phyloP scores from a whole-genome alignment of 30 jellyfish, hydroid and myxozoan species.

The Hydractinia echinata region DNA sequence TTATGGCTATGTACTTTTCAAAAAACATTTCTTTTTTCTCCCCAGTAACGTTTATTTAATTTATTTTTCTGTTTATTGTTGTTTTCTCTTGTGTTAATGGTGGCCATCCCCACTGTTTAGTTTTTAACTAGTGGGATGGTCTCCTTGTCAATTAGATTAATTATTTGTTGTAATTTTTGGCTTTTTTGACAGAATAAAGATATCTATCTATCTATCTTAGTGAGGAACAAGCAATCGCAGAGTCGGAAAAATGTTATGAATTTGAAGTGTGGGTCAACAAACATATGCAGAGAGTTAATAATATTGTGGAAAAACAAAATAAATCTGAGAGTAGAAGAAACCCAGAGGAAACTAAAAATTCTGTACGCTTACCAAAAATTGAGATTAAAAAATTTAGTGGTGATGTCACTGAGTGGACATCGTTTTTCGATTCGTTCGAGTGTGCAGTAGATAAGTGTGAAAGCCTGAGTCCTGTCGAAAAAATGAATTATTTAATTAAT shows the following conservation, averaged over 20 bases:
- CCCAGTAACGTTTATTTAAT: no score
- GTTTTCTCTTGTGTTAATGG: no score
- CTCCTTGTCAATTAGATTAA: no score
- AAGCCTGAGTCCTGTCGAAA: background rate
- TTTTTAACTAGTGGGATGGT: no score
- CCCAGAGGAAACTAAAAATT: background rate
- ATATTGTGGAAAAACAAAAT: background rate
- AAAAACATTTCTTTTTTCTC: no score
- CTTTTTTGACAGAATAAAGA: no score
- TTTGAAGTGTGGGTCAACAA: background rate
- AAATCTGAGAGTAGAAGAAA: background rate
- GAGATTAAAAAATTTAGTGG: background rate
- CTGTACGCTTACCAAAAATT: background rate
- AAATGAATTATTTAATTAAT: no score
- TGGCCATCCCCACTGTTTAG: no score
- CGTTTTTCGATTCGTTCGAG: background rate
- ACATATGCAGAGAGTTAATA: background rate
- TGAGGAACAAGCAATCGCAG: background rate
- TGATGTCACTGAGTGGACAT: background rate
- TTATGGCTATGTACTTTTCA: no score
- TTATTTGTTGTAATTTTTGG: no score
- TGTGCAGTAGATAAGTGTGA: constrained; percentile 1
- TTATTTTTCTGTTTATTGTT: no score
- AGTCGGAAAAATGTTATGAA: background rate
- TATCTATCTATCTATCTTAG: no score